Base-by-base conservation (phyloP, 2,888 invertebrate species). In the Parascotia fuliginaria region DNA sequence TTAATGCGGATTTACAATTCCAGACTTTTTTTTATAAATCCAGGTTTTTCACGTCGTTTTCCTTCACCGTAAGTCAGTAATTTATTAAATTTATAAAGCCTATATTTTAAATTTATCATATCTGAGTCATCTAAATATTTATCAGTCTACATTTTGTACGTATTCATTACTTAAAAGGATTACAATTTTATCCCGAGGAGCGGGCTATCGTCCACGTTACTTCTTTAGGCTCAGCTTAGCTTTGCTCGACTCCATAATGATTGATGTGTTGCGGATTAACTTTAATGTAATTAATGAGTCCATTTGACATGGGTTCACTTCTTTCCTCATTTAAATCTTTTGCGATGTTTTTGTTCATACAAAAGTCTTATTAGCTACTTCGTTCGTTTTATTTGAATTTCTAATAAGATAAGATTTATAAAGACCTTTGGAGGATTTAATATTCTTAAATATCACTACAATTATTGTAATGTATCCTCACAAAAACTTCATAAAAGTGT, bases 141-240 rank as follows among this genome's bases (percentile, higher is more conserved):
- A 24, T 66, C 67, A 38, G 37, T 82, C 87, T 89, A 63, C 62
- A 39, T 24, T 31, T 51, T 76, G 74, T 80, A 83, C 77, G 76
- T 81, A 74, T 78, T 90, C 87, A 89, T 91, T 91, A 91, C 91
- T 90, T 91, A 90, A 90, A 89, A 87, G 89, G 88, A 86, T 89
- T 88, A 89, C 83, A 85, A 81, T 88, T 89, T 88, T 87, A 89
- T 89, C 88, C 84, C 65, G 71, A 73, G 73, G 76, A 70, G 67
- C 76, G 70, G 75, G 75, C 75, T 67, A 71, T 77, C 72, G 72
- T 74, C 77, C 76, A 73, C 73, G 80, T 77, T 77, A 73, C 40
- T 55, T 28, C 63, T 56, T 46, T 42, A 52, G 68, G 73, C 70
- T 72, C 75, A 70, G 63, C 41, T 51, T 45, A 51, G 32, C 37